Evolutionary conservation across 2,888 invertebrate species (phyloP), one percentile per base, ranked within the genome.

Genomic region (Galerucella nymphaeae): DNA sequence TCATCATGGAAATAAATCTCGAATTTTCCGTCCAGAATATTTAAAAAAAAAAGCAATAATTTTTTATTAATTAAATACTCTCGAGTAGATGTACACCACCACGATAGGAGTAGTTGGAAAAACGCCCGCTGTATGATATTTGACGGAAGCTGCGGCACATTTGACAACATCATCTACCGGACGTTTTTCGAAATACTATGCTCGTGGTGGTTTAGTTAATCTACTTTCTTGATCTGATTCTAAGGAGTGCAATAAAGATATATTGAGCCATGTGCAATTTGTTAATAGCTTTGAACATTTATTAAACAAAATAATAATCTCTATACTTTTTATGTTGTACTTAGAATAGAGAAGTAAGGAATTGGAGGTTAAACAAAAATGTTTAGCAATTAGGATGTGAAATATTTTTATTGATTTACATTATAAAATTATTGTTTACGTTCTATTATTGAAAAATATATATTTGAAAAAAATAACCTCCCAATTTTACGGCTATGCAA

Each of bases 241-340:
- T 70, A 67, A 77, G 55, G 73, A 67, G 80, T 80, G 79, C 80
- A 80, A 80, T 80, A 80, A 71, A 62, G 73, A 75, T 71, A 50
- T 75, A 71, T 74, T 73, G 75, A 77, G 77, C 76, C 74, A 59
- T 67, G 80, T 80, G 80, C 80, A 80, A 80, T 80, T 77, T 79
- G 75, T 77, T 77, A 72, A 75, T 66, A 20, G 66, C 77, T 75
- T 76, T 73, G 73, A 76, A 77, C 76, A 48, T 76, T 74, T 78
- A 66, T 75, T 65, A 75, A 74, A 74, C 72, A 78, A 80, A 70
- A 16, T 70, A 70, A 77, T 76, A n/a, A n/a, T n/a, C 76, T 77
- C 74, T 77, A 70, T 73, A 72, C 63, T 70, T 61, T 74, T 73
- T 79, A 16, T 53, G 77, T 82, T 83, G 82, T 83, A 82, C 83